A percentile compares a stretch with the other conserved stretches of the same genome.
Conservation (phyloP, 2,113 vertebrate genomes). For the Polypterus bichir region DNA sequence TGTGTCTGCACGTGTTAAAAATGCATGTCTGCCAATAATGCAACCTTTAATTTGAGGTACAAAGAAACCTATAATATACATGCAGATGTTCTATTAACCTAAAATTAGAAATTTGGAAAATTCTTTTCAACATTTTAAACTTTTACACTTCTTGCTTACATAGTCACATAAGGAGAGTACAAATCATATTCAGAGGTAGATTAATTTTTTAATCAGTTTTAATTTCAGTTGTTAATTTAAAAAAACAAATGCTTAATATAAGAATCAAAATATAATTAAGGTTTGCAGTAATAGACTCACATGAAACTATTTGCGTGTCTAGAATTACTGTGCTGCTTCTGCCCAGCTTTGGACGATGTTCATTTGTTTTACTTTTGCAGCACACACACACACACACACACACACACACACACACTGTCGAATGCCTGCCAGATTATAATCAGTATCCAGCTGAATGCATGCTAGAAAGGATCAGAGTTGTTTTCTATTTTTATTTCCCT, state of each 20-base stretch:
- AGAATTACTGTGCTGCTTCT: constrained; percentile 49
- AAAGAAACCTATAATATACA: no score
- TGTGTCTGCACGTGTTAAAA: no score
- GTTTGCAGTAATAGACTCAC: constrained; percentile 53
- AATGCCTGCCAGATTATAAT: constrained; percentile 34
- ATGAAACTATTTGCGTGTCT: constrained; percentile 50
- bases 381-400: constrained; percentile 50
- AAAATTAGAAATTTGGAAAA: no score
- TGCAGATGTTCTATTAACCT: no score
- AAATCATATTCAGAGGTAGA: no score
- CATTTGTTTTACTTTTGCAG: constrained; percentile 51
- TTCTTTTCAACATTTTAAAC: no score
- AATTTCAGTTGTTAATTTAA: no score
- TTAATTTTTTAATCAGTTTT: no score
- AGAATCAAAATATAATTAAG: constrained; percentile 60
- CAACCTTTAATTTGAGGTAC: no score
- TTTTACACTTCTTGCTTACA: no score
- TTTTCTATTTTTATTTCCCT: constrained; percentile 22
- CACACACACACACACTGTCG: constrained; percentile 46
- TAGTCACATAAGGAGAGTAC: no score
- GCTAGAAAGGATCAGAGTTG: constrained; percentile 36
- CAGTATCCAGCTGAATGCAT: constrained; percentile 24
- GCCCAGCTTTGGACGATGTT: constrained; percentile 41
- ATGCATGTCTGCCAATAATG: no score
- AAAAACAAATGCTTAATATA: constrained; percentile 10